Evolutionary conservation across 2,113 vertebrate species (phyloP), one percentile per base, ranked within the genome.

Genomic region (Callaeas wilsoni): DNA sequence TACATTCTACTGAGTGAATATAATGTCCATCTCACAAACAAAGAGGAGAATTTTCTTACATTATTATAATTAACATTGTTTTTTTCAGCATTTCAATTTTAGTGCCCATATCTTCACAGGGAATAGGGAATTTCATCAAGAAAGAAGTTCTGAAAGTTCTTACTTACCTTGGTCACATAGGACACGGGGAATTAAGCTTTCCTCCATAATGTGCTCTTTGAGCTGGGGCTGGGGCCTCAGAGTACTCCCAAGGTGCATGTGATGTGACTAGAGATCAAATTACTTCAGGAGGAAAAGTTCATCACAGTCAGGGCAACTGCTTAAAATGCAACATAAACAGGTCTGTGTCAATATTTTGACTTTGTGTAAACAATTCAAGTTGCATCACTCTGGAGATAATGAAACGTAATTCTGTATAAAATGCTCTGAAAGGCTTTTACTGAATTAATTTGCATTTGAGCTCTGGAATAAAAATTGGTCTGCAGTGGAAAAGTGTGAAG

Each of bases 251-350:
- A 93, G 55, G 33, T 26, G 73, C 74, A 53, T 76, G 78, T 44
- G 82, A 67, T 90, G 83, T 84, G 82, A 68, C 49, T 74, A 86
- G 35, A 6, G 47, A 84, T 55, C 55, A 83, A 73, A 77, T 14
- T 11, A 55, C 87, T 74, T 80, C 79, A 7, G 37, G 71, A 94
- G 52, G 60, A 92, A 64, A 92, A 92, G 76, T 84, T 90, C 92
- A 88, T 71, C 83, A 50, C 21, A 79, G 69, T 30, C 75, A 87
- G 29, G 63, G 35, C 32, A 94, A 81, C 85, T 93, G 91, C 94
- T 96, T 85, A 79, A 92, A 95, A 95, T 74, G 89, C 93, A 91
- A 87, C 67, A 87, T 35, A 87, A 94, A 86, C 64, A 93, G 63
- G 67, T 73, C 81, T 62, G 29, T 85, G 67, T 91, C 89, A 95